Base-by-base conservation (phyloP, 2,113 vertebrate genomes). In the Epinephelus cyanopodus region DNA sequence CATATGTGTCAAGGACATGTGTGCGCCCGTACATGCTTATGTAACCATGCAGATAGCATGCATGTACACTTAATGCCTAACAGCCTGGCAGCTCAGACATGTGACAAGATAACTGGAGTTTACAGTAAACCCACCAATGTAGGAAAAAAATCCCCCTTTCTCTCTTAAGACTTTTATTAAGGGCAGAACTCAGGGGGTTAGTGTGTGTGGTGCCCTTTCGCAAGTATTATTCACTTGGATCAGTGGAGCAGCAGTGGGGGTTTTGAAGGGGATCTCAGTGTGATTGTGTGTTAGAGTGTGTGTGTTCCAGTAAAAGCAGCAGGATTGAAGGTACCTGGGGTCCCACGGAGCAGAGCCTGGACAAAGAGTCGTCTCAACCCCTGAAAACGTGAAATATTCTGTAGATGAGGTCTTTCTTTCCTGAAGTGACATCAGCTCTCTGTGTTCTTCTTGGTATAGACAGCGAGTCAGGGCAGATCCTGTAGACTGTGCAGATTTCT, bases 141-240 rank as follows among this genome's bases (percentile, higher is more conserved):
- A 62, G 64, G 29, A 21, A 54, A 74, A 17, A 27, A 21, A 37
- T 37, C 33, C 33, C 42, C 37, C 47, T 27, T 54, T 53, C 64
- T 19, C 3, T 62, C n/a, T 47, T 21, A 11, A n/a, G 57, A 65
- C 27, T 78, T 88, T 85, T 75, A 84, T 89, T 54, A 83, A 74
- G 54, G 47, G 57, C 62, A 77, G 45, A 87, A 61, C 62, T 53
- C 0, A 14, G 58, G 60, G 73, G 37, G 17, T 21, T 19, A 1
- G 12, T 53, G 37, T 61, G 47, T 74, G 77, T 81, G 62, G 52
- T 18, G 9, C 18, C 37, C 45, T 64, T 50, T 21, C 62, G 23
- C 15, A 33, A 50, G n/a, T 33, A 17, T 74, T 74, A 53, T 71
- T 86, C 53, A 25, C 64, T 39, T 0, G 25, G 84, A 82, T 87